Conservation (phyloP, 2,888 invertebrate species). For the Andrena chrysosceles region DNA sequence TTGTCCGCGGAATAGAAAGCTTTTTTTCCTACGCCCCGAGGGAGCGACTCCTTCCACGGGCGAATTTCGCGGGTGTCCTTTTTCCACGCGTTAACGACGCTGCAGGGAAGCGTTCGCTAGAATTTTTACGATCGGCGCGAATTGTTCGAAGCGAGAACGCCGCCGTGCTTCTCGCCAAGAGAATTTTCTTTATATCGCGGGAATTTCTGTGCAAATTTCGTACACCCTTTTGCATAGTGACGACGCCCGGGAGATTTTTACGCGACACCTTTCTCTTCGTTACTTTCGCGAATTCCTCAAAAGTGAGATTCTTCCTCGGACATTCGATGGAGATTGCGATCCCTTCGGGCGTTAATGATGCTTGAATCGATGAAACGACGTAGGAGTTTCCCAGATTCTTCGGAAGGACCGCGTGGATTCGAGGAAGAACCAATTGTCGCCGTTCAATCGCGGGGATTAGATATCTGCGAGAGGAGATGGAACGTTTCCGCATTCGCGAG, state of each 20-base stretch:
- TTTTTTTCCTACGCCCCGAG: not conserved
- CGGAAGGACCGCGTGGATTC: not conserved
- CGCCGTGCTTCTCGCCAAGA: not conserved
- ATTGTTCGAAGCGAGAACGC: not conserved
- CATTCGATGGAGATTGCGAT: not conserved
- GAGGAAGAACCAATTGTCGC: not conserved
- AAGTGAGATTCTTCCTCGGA: not conserved
- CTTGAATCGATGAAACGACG: not conserved
- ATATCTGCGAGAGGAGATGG: not conserved
- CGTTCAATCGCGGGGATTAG: slow-evolving; percentile 4
- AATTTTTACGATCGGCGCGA: not conserved
- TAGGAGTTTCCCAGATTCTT: not conserved
- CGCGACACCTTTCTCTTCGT: not conserved
- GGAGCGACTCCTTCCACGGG: not conserved
- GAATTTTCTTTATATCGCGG: not conserved
- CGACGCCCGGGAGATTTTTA: not conserved
- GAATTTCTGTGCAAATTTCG: not conserved
- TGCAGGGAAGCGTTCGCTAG: not conserved
- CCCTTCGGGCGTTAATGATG: not conserved
- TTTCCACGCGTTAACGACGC: slow-evolving; percentile 4
- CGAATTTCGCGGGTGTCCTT: not conserved
- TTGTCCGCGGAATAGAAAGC: slow-evolving; percentile 1
- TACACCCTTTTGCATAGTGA: not conserved
- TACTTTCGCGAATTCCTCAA: not conserved
- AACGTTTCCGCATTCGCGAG: not conserved